Conservation (phyloP, 1,140 invertebrate genomes). For the Drosophila nasuta region DNA sequence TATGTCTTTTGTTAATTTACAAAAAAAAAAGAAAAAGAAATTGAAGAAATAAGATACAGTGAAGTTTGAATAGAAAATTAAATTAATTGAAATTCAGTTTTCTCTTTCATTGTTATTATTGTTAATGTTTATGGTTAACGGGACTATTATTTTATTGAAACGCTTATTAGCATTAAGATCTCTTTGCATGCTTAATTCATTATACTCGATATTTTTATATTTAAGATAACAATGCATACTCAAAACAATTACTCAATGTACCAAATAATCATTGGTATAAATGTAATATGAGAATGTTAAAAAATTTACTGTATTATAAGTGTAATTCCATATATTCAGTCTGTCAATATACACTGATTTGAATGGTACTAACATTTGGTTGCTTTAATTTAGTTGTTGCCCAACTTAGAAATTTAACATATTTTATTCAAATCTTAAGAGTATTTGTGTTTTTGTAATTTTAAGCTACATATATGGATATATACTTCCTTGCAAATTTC, state of each 20-base stretch:
- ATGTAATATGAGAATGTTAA: background rate
- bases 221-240: background rate
- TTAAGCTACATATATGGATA: constrained; percentile 52
- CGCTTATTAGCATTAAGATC: background rate
- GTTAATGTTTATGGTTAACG: constrained; percentile 44
- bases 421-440: constrained; percentile 8
- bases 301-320: too few relatives aligned
- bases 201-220: background rate
- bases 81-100: constrained; percentile 66
- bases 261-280: background rate
- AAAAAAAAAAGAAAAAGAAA: constrained; percentile 23
- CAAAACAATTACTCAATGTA: background rate
- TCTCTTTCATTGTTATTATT: constrained; percentile 54
- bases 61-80: constrained; percentile 62
- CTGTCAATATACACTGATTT: too few relatives aligned
- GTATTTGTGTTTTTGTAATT: constrained; percentile 48
- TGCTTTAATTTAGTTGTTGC: background rate
- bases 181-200: background rate
- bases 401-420: constrained; percentile 11
- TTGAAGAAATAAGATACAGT: constrained; percentile 11
- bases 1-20: constrained; percentile 57
- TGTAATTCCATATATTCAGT: background rate
- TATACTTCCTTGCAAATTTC: constrained; percentile 37
- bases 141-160: constrained; percentile 15
- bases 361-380: background rate